Evolutionary conservation across 2,888 invertebrate species (phyloP).

Genomic region (Allolobophora icterica): DNA sequence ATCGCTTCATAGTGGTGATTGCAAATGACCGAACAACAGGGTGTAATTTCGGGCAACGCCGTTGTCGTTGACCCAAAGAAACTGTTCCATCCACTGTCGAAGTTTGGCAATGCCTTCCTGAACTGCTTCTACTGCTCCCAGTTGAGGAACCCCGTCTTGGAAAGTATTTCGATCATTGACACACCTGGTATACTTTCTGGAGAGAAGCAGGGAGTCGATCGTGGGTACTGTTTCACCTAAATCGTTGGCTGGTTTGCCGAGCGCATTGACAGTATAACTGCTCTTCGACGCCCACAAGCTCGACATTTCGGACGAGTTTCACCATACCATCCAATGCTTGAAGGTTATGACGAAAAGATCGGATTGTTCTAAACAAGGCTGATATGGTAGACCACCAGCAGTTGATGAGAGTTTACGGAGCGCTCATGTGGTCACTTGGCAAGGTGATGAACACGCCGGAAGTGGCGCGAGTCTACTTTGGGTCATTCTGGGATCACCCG

Average conservation of each 20-base stretch:
- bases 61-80: constrained; percentile 95
- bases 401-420: constrained; percentile 95
- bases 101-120: constrained; percentile 96
- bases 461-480: constrained; percentile 96
- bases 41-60: constrained; percentile 95
- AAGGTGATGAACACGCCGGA: constrained; percentile 97
- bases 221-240: constrained; percentile 93
- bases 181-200: constrained; percentile 91
- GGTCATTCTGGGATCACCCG: constrained; percentile 98
- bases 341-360: constrained; percentile 74
- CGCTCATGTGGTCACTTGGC: constrained; percentile 99
- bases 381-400: constrained; percentile 99
- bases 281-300: constrained; percentile 98
- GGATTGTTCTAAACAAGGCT: constrained; percentile 96
- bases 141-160: constrained; percentile 87
- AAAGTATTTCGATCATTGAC: constrained; percentile 94
- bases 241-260: constrained; percentile 99
- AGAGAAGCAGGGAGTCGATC: constrained; percentile 86
- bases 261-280: constrained; percentile 92
- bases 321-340: constrained; percentile 92
- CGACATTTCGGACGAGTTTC: constrained; percentile 98
- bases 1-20: constrained; percentile 97
- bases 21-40: constrained; percentile 82
- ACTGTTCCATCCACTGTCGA: constrained; percentile 89
- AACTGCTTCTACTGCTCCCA: constrained; percentile 96